Percentiles rank a stretch among this genome's conserved stretches.
Conservation (phyloP, 2,113 vertebrate species). For the Ardeotis arabs region DNA sequence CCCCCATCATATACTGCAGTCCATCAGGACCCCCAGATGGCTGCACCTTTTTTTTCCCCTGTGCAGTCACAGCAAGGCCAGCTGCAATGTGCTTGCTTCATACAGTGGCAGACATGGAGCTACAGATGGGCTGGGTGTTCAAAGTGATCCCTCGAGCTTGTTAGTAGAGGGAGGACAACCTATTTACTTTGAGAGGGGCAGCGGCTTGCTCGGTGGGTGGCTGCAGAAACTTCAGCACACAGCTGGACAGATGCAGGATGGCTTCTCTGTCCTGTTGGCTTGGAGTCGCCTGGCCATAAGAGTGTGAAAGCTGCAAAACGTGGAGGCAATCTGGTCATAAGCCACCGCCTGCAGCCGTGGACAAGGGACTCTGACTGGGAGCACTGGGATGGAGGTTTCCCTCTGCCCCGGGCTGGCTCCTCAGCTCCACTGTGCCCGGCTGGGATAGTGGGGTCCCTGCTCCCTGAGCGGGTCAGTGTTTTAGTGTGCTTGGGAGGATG, state of each 20-base stretch:
- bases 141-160: background rate
- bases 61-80: rapidly evolving
- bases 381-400: background rate
- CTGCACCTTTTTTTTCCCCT: background rate
- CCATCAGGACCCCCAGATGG: background rate
- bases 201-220: background rate
- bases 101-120: background rate
- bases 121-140: background rate
- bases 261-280: background rate
- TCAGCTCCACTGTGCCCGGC: background rate
- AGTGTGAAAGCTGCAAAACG: background rate
- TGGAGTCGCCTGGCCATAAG: background rate
- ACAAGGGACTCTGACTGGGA: background rate
- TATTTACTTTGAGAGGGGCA: background rate
- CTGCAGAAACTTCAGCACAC: background rate
- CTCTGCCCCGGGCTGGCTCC: background rate
- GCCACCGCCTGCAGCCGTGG: rapidly evolving
- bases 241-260: background rate
- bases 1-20: background rate
- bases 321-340: background rate
- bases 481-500: rapidly evolving
- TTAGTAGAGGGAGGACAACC: background rate
- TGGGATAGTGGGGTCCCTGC: rapidly evolving
- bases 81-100: background rate
- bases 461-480: background rate